Evolutionary conservation across 1,140 invertebrate genomes (phyloP), one percentile per base, ranked within the genome.

Genomic region (Daktulosphaira vitifoliae): DNA sequence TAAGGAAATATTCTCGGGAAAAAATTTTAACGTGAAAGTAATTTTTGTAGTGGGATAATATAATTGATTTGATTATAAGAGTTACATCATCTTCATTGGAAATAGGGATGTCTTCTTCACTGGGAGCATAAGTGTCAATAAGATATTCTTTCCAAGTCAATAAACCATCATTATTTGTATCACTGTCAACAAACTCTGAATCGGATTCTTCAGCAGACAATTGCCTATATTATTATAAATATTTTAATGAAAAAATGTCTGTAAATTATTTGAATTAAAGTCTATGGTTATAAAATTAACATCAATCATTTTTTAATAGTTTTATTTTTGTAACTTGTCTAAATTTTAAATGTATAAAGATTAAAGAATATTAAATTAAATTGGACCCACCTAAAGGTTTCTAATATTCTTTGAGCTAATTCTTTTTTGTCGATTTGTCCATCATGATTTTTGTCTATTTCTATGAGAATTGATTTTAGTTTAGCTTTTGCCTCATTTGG

Each of bases 131-230:
- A 15, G 25, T 33, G 1, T 62, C 56, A n/a, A 16, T 42, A 29
- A 48, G 8, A 62, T 62, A 62, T 48, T 62, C 56, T 3, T 48
- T 15, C 56, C 56, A 62, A 18, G 56, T 48, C 7, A 62, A 5
- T n/a, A 16, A 33, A 4, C 25, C 18, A 22, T 62, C 4, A 29
- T 33, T 42, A 46, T 62, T 25, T 29, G 46, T 3, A 48, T 62
- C 56, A 9, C 18, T 62, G 18, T 15, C 26, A 18, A 29, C 1
- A 29, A 62, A 62, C 44, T 62, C 56, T 9, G 42, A 46, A 33
- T 62, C 42, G n/a, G 56, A 26, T 20, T 62, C 56, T 29, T 48
- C 25, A 46, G 9, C 3, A 20, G 56, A 62, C 8, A 62, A 16
- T 46, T 46, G 44, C 16, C 56, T 62, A 42, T 39, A 11, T n/a